Evolutionary conservation across 2,888 invertebrate genomes (phyloP).

Genomic region (Cantharis lateralis): DNA sequence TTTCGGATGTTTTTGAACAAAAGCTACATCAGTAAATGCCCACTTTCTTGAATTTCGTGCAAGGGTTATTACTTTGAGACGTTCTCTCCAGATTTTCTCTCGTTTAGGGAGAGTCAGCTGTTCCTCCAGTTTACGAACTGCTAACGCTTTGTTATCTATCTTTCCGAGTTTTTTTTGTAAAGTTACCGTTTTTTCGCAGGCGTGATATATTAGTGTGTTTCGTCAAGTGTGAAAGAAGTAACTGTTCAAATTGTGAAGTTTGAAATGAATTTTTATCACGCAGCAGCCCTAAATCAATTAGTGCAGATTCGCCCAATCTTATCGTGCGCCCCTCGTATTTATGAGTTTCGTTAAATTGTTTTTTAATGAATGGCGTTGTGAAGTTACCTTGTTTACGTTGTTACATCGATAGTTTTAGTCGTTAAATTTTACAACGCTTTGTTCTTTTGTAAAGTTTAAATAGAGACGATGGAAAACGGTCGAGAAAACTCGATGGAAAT

Average conservation of each 20-base stretch:
- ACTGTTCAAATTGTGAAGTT: conserved; percentile 16
- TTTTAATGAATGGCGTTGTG: neutral
- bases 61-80: conserved; percentile 30
- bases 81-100: conserved; percentile 18
- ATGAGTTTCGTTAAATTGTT: neutral
- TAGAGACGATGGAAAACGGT: neutral
- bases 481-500: neutral
- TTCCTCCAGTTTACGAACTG: conserved; percentile 21
- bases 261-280: too few species aligned
- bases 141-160: conserved; percentile 28
- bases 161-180: conserved; percentile 15
- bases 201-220: conserved; percentile 23
- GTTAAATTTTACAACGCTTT: neutral
- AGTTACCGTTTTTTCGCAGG: conserved; percentile 12
- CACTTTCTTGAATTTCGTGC: conserved; percentile 17
- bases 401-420: neutral
- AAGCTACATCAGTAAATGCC: conserved; percentile 21
- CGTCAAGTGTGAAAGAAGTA: conserved; percentile 20
- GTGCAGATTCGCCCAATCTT: neutral
- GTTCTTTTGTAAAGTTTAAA: neutral
- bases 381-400: neutral
- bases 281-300: too few species aligned
- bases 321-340: neutral
- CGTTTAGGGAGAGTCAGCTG: conserved; percentile 25
- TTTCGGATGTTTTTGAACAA: conserved; percentile 13